Base-by-base conservation (phyloP, 1,140 invertebrate genomes). In the Orius insidiosus region DNA sequence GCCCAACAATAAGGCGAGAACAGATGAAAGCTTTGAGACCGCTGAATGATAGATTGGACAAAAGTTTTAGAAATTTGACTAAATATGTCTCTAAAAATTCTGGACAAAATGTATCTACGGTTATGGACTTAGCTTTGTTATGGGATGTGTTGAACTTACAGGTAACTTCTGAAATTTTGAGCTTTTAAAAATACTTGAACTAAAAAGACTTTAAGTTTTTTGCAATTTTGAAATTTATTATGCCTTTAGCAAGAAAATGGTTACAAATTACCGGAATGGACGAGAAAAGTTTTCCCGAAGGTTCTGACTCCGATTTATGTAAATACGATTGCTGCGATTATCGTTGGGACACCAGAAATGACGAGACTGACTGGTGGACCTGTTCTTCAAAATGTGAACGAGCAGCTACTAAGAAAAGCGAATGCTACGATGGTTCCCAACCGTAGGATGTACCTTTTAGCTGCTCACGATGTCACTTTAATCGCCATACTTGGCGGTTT, bases 381-480 rank as follows among this genome's bases (percentile, higher is more conserved):
- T 0, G 53, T 85, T 11, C 56, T 85, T 4, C 69, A 72, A 55
- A 67, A 74, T 53, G 74, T 83, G 15, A 60, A 74, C 4, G 48
- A 68, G 2, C 68, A 75, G 32, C 71, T 80, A 60, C 52, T 61
- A 0, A 52, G 59, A 1, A 70, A 72, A 51, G 59, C 64, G 0
- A 54, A 58, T 51, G 56, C 56, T 11, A 47, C 45, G 41, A 50
- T 73, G 16, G 53, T 55, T 1, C 68, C 70, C 2, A 56, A 71
- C 51, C 65, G 73, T 18, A 80, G 77, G 54, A 49, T 86, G 37
- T 74, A 71, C 55, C 67, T 85, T 16, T 84, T 80, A 53, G 84
- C 80, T 56, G 78, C 68, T 16, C 86, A 93, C 59, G 87, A 93
- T 60, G 74, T 76, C 2, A 89, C 81, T 0, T 33, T 49, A 7